phyloP scores from a whole-genome alignment of 2,888 invertebrate species.

The Drosophila nigricruria region DNA sequence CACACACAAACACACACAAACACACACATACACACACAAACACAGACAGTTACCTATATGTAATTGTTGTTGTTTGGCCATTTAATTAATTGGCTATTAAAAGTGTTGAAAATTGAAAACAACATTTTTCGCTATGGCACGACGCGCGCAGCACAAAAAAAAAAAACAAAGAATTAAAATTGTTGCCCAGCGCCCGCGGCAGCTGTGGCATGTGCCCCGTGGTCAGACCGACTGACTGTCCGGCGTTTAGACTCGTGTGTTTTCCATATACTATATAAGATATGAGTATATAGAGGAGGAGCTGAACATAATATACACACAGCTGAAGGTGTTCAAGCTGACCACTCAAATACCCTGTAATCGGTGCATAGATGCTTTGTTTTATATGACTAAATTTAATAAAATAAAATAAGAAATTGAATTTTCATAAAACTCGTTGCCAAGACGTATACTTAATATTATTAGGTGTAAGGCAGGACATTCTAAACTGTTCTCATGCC shows the following conservation, averaged over 20 bases:
- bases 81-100: conserved; percentile 78
- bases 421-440: too few species aligned
- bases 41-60: neutral
- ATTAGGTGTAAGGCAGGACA: too few species aligned
- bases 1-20: too few species aligned
- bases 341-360: neutral
- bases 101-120: conserved; percentile 78
- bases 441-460: too few species aligned
- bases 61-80: conserved; percentile 58
- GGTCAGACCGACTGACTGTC: conserved; percentile 10
- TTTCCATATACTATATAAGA: conserved; percentile 7
- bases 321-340: neutral
- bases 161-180: conserved; percentile 42
- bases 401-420: too few species aligned
- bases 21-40: neutral
- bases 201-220: conserved; percentile 22
- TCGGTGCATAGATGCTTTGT: neutral
- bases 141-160: conserved; percentile 23
- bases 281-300: neutral
- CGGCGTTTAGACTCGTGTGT: neutral
- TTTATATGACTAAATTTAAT: neutral
- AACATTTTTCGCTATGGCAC: conserved; percentile 54
- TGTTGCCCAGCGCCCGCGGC: conserved; percentile 16
- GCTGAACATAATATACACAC: neutral
- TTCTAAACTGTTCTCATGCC: too few species aligned